A percentile compares a stretch with the other conserved stretches of the same genome.
Conservation (phyloP, 2,888 invertebrate genomes). For the Magallana nippona region DNA sequence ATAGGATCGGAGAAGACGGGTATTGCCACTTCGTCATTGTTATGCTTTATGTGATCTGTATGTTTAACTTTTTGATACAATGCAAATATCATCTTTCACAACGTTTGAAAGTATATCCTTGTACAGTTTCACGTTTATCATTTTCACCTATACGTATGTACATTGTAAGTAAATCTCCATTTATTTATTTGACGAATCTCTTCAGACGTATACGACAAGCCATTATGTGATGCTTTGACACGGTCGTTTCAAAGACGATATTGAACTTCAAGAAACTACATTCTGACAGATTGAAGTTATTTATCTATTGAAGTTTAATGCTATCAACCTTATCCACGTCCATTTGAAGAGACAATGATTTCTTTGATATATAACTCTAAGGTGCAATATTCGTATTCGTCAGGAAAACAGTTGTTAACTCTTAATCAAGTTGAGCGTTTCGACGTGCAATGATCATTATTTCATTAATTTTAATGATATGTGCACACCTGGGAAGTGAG, state of each 20-base stretch:
- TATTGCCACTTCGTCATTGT: slow-evolving; percentile 17
- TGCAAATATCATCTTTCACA: slow-evolving; percentile 16
- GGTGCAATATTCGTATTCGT: too few relatives aligned
- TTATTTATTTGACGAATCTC: slow-evolving; percentile 31
- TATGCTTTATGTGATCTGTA: slow-evolving; percentile 16
- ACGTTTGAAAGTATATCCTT: neutral
- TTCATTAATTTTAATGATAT: neutral
- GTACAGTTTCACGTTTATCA: neutral
- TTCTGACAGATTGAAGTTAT: neutral
- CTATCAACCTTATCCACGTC: neutral
- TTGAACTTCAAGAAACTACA: neutral
- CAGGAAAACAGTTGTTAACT: neutral
- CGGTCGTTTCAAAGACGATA: neutral
- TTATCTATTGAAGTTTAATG: neutral
- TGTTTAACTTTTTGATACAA: neutral
- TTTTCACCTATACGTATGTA: neutral
- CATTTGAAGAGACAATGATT: neutral
- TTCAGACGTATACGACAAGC: neutral
- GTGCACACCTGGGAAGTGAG: neutral
- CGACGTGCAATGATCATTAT: slow-evolving; percentile 5
- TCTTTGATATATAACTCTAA: neutral
- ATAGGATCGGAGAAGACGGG: slow-evolving; percentile 41
- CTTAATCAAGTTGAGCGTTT: neutral
- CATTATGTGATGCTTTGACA: neutral
- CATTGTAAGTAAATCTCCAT: slow-evolving; percentile 7